Evolutionary conservation across 1,140 invertebrate species (phyloP).

Genomic region (Calosoma granatense): DNA sequence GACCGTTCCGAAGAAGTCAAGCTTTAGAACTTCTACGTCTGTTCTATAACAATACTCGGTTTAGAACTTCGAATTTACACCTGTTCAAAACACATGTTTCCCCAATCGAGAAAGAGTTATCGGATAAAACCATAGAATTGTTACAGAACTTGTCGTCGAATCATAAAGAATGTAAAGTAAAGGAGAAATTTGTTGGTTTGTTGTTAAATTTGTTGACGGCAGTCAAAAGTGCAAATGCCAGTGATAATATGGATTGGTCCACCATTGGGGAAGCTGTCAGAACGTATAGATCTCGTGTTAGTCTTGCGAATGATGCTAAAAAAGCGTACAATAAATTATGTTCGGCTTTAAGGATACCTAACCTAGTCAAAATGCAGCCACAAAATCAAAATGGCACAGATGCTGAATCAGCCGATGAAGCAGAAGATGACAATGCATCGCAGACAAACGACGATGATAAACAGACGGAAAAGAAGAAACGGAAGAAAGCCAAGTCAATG

Average conservation of each 20-base stretch:
- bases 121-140: slow-evolving; percentile 26
- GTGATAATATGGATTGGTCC: slow-evolving; percentile 31
- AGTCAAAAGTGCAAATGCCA: slow-evolving; percentile 31
- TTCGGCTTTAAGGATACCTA: slow-evolving; percentile 29
- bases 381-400: slow-evolving; percentile 18
- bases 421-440: slow-evolving; percentile 23
- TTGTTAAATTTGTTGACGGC: slow-evolving; percentile 34
- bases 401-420: slow-evolving; percentile 19
- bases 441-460: slow-evolving; percentile 12
- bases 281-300: slow-evolving; percentile 28
- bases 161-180: slow-evolving; percentile 22
- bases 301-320: slow-evolving; percentile 36
- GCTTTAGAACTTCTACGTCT: slow-evolving; percentile 49
- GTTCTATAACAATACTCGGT: slow-evolving; percentile 46
- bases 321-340: slow-evolving; percentile 38
- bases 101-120: slow-evolving; percentile 33
- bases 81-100: slow-evolving; percentile 23
- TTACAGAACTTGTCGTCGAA: slow-evolving; percentile 26
- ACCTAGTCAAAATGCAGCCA: slow-evolving; percentile 25
- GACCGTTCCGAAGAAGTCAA: slow-evolving; percentile 51
- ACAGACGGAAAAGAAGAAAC: slow-evolving; percentile 23
- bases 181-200: slow-evolving; percentile 37
- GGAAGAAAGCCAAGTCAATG: slow-evolving; percentile 14
- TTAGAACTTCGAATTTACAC: slow-evolving; percentile 27
- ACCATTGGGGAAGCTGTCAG: slow-evolving; percentile 28